Base-by-base conservation (phyloP, 2,113 vertebrate genomes). In the Muscicapa adusta region DNA sequence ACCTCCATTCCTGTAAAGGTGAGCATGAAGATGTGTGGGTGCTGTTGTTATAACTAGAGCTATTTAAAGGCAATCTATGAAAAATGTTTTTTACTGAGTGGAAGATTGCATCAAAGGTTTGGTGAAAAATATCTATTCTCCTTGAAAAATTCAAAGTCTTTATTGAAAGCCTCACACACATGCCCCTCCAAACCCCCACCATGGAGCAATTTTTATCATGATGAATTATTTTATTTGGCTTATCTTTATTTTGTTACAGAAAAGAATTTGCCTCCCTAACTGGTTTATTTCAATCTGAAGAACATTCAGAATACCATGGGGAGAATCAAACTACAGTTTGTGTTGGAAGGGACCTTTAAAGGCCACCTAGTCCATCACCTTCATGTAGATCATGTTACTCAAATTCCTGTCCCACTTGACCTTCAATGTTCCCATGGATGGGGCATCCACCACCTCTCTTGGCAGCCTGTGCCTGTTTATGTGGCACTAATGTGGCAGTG, bases 251-350 rank as follows among this genome's bases (percentile, higher is more conserved):
- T 85, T 61, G 4, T 53, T 38, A 13, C 2, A 1, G 45, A 50
- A 70, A 80, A 56, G 3, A 34, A 33, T 25, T 71, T 18, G n/a
- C 10, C 17, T 84, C 6, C 3, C 36, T 61, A 24, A 8, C 6
- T 18, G 24, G 8, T 77, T 65, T 89, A 31, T 71, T 54, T 29
- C 38, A 6, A 16, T 4, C 24, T 8, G 48, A 65, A 42, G 28
- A 36, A 26, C 29, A 38, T 8, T 23, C 16, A 6, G 33, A 36
- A 10, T 2, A 11, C 7, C 19, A 5, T 0, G 0, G 29, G 14
- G 29, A 40, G 25, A 73, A 42, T 54, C 60, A 36, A 34, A 73
- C 7, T 36, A 36, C 5, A 17, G 12, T 38, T 61, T 53, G 67
- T 6, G 40, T 33, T 66, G 60, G 18, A 60, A 54, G 22, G 29